A percentile compares a stretch with the other conserved stretches of the same genome.
phyloP scores from a whole-genome alignment of 2,113 vertebrate species.

The Rhodinocichla rosea region DNA sequence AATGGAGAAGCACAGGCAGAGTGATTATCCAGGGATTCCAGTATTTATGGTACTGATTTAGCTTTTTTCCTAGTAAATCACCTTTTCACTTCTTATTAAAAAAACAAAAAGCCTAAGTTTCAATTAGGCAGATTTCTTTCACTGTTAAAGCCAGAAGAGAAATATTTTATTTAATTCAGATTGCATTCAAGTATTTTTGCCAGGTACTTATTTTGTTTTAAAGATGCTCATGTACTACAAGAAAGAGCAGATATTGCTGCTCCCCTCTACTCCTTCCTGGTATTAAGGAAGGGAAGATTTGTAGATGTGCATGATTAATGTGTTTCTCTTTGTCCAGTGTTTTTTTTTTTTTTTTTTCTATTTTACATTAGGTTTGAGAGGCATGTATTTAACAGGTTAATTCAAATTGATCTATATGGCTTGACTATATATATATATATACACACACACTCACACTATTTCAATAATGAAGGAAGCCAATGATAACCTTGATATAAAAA shows the following conservation, averaged over 20 bases:
- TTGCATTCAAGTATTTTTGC: neutral
- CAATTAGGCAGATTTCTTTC: neutral
- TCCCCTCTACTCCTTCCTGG: neutral
- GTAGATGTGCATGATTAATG: neutral
- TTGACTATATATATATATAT: neutral
- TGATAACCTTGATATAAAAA: neutral
- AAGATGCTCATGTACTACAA: neutral
- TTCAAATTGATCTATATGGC: neutral
- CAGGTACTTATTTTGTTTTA: neutral
- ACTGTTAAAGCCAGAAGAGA: neutral
- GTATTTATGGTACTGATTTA: neutral
- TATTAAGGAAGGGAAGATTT: neutral
- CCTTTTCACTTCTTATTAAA: neutral
- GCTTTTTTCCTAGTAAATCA: fast-evolving
- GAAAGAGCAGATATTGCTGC: neutral
- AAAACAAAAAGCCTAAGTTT: neutral
- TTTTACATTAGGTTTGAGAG: neutral
- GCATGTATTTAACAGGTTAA: neutral
- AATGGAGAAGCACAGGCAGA: neutral
- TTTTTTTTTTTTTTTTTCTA: neutral
- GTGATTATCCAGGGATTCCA: neutral
- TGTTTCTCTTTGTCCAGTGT: neutral
- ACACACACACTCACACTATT: neutral
- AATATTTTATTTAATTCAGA: neutral
- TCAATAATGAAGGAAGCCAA: neutral